Base-by-base conservation (phyloP, 2,888 invertebrate species). In the Dasypogon diadema region DNA sequence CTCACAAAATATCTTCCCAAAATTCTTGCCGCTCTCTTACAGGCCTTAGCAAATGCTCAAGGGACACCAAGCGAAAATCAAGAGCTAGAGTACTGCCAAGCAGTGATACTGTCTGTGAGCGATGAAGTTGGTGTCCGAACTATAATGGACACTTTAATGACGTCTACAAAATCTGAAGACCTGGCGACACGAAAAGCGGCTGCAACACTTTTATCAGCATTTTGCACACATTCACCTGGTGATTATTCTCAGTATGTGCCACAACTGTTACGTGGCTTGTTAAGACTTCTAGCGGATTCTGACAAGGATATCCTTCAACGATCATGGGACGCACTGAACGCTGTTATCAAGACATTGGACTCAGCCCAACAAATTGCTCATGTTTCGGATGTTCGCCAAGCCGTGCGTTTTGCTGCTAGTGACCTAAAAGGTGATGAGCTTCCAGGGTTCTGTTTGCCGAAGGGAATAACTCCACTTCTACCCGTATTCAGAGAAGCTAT, bases 401-500 rank as follows among this genome's bases (percentile, higher is more conserved):
- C 98, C 5, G 92, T 98, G n/a, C 88, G 95, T 16, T 96, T 93
- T 87, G 96, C 96, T 12, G 91, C 93, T 30, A 92, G 94, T 18
- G 98, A 98, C 82, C 88, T 95, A 80, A 93, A 94, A 82, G 91
- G 90, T 0, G 88, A 89, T 21, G 92, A 93, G 63, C 87, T 95
- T 75, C 97, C 98, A 10, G 98, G 98, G 10, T 96, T 98, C 85
- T 98, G 97, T 84, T 87, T 97, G 80, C 95, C 96, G 0, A 97
- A 97, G 90, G 96, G 96, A 75, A 95, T 99, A 74, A 92, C 95
- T 2, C 98, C 99, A 6, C 91, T 99, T 77, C 87, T 99, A 78
- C 97, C 97, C 0, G 92, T 99, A 76, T 98, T 98, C 89, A 91
- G 99, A 56, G 99, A 99, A 87, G 96, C 98, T 1, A 94, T 99